Conservation (phyloP, 2,888 invertebrate species). For the Lithodes maja region DNA sequence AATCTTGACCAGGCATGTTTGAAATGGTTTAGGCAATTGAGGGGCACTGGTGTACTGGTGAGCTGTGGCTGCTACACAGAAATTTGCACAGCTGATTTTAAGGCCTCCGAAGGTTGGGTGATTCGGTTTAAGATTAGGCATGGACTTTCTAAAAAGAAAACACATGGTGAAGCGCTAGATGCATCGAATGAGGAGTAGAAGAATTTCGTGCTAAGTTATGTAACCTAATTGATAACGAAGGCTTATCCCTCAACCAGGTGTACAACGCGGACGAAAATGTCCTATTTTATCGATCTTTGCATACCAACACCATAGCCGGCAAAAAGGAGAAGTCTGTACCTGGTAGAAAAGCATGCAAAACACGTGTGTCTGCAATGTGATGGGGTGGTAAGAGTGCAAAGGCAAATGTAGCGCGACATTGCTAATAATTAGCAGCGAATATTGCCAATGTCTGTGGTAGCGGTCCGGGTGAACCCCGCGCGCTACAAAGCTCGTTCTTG, state of each 20-base stretch:
- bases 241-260: too few species aligned
- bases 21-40: too few species aligned
- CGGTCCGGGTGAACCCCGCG: too few species aligned
- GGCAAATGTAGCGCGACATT: too few species aligned
- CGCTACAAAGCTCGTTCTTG: too few species aligned
- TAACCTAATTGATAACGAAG: not conserved
- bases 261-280: too few species aligned
- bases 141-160: conserved; percentile 7
- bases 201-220: not conserved
- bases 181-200: not conserved
- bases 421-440: too few species aligned
- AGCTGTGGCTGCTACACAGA: too few species aligned
- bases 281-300: not conserved
- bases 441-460: too few species aligned
- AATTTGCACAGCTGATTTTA: too few species aligned
- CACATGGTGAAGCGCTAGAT: conserved; percentile 8
- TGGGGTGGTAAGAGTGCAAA: not conserved
- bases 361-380: not conserved
- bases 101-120: not conserved
- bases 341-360: not conserved
- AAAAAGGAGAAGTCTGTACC: conserved; percentile 1
- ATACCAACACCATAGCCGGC: not conserved
- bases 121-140: not conserved
- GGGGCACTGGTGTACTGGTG: too few species aligned
- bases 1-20: too few species aligned